A percentile compares a stretch with the other conserved stretches of the same genome.
Conservation (phyloP, 2,113 vertebrate species). For the Xenotilapia leptura region DNA sequence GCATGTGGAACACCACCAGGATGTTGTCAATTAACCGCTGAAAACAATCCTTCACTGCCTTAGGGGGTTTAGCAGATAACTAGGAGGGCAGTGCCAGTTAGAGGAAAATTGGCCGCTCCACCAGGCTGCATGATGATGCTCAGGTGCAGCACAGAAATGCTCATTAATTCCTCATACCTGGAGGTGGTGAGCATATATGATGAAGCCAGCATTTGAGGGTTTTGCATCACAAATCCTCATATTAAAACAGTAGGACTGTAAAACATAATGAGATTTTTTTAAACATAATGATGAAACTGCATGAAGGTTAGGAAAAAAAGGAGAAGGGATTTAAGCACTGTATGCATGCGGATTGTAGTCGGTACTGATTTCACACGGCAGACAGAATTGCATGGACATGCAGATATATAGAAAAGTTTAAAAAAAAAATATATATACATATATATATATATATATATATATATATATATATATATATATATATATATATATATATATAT, state of each 20-base stretch:
- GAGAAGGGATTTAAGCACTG: background rate
- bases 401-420: background rate
- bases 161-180: conserved; percentile 54
- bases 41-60: conserved; percentile 55
- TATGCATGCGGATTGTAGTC: background rate
- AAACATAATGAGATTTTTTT: background rate
- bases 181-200: conserved; percentile 12
- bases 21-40: conserved; percentile 54
- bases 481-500: background rate
- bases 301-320: background rate
- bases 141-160: conserved; percentile 49
- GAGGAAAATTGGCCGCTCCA: conserved; percentile 44
- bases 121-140: conserved; percentile 41
- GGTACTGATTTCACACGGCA: background rate
- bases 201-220: conserved; percentile 23
- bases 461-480: background rate
- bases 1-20: conserved; percentile 28
- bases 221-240: background rate
- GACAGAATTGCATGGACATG: background rate
- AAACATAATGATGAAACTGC: background rate
- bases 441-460: too few relatives aligned
- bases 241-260: conserved; percentile 5
- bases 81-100: conserved; percentile 50
- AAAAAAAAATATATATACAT: background rate
- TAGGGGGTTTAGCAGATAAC: conserved; percentile 44